Base-by-base conservation (phyloP, 1,140 invertebrate species). In the Euglossa dilemma region DNA sequence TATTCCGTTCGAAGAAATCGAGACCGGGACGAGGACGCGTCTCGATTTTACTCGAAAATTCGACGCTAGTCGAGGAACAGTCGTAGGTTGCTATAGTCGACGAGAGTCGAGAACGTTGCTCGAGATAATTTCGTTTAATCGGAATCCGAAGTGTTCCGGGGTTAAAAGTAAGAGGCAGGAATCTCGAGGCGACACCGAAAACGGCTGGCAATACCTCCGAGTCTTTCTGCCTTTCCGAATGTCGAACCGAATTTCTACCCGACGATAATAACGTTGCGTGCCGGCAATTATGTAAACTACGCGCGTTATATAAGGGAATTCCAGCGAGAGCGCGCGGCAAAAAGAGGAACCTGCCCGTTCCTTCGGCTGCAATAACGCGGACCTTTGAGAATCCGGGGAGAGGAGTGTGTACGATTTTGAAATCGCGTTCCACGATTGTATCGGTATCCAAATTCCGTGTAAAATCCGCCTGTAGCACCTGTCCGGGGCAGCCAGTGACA, bases 321-420 rank as follows among this genome's bases (percentile, higher is more conserved):
- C 69, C 69, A 52, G 69, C 16, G 66, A 69, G 66, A 69, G 66
- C 66, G 45, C 18, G 23, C 50, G 45, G 69, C 54, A 54, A 71
- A 71, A 54, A 71, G 69, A 54, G 28, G 25, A 71, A 71, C 69
- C 54, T 12, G 50, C 23, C 54, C 6, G 50, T 36, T 52, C 16
- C 47, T 20, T 36, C 9, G 69, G 69, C 6, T 18, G 20, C 67
- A 28, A 47, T 69, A 64, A n/a, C 36, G 63, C 28, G 28, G 63
- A 3, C 18, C n/a, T 23, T 43, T n/a, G 12, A 25, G 7, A 47
- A 69, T 18, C 16, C 16, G 16, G 6, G 25, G 23, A 25, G 16
- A 50, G 8, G 66, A 36, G 36, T 1, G 36, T 1, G 2, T 4
- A 23, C 18, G 20, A 63, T 63, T 69, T 69, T 25, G 43, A 67